Evolutionary conservation across 1,140 invertebrate genomes (phyloP).

Genomic region (Plutomurus gul): DNA sequence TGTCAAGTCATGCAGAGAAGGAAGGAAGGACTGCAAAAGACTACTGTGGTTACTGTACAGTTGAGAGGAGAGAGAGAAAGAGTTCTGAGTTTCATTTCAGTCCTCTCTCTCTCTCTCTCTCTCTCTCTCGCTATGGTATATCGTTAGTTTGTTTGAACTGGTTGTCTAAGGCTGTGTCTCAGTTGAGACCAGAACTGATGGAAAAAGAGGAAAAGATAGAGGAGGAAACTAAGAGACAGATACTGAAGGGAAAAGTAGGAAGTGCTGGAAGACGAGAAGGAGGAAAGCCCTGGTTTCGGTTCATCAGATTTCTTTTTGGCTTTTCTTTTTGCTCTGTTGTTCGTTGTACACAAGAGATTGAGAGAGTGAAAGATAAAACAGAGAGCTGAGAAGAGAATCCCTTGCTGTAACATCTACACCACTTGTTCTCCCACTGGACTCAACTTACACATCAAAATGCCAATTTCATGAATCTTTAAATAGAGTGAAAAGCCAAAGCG

Average conservation of each 20-base stretch:
- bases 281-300: not conserved
- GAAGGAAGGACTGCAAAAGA: not conserved
- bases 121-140: not conserved
- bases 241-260: conserved; percentile 7
- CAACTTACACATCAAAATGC: conserved; percentile 30
- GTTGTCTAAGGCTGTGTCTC: not conserved
- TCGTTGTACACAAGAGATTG: not conserved
- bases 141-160: not conserved
- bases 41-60: not conserved
- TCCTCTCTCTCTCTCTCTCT: not conserved
- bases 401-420: not conserved
- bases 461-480: conserved; percentile 46
- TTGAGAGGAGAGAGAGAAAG: not conserved
- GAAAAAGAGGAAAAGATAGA: not conserved
- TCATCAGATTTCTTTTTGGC: conserved; percentile 10
- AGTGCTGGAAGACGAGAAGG: not conserved
- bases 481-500: conserved; percentile 36
- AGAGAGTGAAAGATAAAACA: not conserved
- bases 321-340: not conserved
- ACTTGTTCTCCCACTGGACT: conserved; percentile 1
- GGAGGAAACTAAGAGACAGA: not conserved
- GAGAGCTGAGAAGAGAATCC: not conserved
- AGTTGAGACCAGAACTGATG: not conserved
- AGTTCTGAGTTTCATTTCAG: not conserved
- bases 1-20: conserved; percentile 19